A percentile compares a stretch with the other conserved stretches of the same genome.
Conservation (phyloP, 2,797 vertebrate genomes). For the Vultur gryphus region DNA sequence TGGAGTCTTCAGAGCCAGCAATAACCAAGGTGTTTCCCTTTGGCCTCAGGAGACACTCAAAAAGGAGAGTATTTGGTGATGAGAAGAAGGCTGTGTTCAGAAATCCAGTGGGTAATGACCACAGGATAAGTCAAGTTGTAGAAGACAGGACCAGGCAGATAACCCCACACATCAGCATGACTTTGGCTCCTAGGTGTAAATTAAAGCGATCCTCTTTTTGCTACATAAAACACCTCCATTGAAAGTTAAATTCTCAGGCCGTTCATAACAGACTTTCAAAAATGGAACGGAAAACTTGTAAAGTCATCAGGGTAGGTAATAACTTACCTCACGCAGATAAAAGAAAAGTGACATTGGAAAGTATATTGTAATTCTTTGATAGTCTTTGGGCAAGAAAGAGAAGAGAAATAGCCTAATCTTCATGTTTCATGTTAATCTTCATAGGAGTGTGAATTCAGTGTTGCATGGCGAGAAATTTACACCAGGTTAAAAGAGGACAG, state of each 20-base stretch:
- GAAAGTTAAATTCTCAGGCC: neutral
- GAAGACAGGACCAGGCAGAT: neutral
- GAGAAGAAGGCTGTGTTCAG: neutral
- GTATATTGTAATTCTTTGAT: neutral
- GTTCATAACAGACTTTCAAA: accelerated
- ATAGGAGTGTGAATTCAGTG: neutral
- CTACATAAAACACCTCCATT: accelerated
- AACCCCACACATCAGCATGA: neutral
- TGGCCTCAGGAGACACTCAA: neutral
- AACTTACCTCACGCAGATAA: neutral
- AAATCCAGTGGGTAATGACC: accelerated
- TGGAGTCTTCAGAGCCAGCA: neutral
- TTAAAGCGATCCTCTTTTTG: neutral
- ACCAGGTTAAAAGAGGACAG: neutral
- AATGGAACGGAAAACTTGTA: neutral
- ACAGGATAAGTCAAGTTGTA: neutral
- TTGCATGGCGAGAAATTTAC: neutral
- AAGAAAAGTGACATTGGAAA: neutral
- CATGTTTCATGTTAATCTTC: neutral
- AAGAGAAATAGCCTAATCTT: neutral
- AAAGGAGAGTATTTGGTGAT: neutral
- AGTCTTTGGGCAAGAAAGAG: neutral
- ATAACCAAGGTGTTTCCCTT: neutral
- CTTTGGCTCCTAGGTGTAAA: neutral
- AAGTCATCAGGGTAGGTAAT: neutral